Base-by-base conservation (phyloP, 1,140 invertebrate genomes). In the Metopolophium dirhodum region DNA sequence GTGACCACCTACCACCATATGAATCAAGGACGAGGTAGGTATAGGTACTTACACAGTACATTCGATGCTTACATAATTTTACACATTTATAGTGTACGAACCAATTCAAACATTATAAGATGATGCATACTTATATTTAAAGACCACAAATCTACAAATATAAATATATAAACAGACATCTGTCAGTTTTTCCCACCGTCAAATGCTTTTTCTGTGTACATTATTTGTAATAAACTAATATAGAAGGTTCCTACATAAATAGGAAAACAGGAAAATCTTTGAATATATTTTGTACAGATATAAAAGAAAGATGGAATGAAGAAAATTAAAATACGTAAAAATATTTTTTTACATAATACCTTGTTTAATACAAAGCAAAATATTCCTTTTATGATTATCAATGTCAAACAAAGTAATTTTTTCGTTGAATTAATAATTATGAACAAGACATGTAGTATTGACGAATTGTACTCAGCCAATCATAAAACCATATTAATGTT, bases 171-270 rank as follows among this genome's bases (percentile, higher is more conserved):
- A 41, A 85, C 14, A n/a, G 18, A 47, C 45, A 49, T 87, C 83
- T 85, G 83, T 45, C 83, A 85, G 45, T 51, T 87, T n/a, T 8
- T 87, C 45, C 45, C 86, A 87, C 86, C 49, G 30, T n/a, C 30
- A 47, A 87, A n/a, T 87, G 45, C 14, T 87, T 87, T 87, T 35
- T 20, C 45, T 7, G n/a, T 49, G 45, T 87, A 87, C 30, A 49
- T 20, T n/a, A 51, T 49, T n/a, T 49, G 7, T 87, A 87, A 87
- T 87, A 87, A 87, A n/a, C 30, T 49, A 87, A 45, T n/a, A 87
- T 9, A 87, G 18, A 47, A 87, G 14, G 4, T 35, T n/a, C 14
- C 7, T 87, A 87, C 18, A 87, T 49, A 49, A 20, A 49, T 49
- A n/a, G 14, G 6, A 47, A n/a, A 87, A 77, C n/a, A 6, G 30